Conservation (phyloP, 2,113 vertebrate species). For the Microcebus griseorufus region DNA sequence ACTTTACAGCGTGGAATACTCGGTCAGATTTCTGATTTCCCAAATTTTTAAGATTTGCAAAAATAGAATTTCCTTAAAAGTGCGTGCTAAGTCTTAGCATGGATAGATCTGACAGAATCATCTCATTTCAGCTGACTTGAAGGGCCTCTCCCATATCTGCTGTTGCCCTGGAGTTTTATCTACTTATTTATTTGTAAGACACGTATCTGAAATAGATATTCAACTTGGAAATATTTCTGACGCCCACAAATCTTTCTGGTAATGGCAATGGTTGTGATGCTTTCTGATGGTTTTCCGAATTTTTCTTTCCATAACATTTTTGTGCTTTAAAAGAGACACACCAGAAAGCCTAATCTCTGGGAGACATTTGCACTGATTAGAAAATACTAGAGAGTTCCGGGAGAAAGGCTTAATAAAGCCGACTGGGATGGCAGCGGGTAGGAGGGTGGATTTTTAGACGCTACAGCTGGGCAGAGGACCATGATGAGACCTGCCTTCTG, state of each 20-base stretch:
- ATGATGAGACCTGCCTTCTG: not conserved
- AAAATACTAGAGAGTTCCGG: not conserved
- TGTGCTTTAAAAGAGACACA: not conserved
- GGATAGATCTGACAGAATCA: not conserved
- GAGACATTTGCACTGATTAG: not conserved
- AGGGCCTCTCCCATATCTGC: not conserved
- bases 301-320: not conserved
- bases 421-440: not conserved
- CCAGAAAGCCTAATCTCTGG: not conserved
- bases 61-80: not conserved
- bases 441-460: not conserved
- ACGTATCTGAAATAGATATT: conserved; percentile 18
- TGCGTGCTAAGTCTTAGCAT: not conserved
- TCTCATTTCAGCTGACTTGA: not conserved
- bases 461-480: not conserved
- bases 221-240: conserved; percentile 46
- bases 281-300: not conserved
- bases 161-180: not conserved
- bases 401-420: not conserved
- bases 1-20: not conserved
- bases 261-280: not conserved
- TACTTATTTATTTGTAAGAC: not conserved
- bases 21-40: not conserved
- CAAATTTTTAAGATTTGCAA: not conserved
- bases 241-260: conserved; percentile 30